phyloP scores from a whole-genome alignment of 2,888 invertebrate species.

The Cantharis rufa region DNA sequence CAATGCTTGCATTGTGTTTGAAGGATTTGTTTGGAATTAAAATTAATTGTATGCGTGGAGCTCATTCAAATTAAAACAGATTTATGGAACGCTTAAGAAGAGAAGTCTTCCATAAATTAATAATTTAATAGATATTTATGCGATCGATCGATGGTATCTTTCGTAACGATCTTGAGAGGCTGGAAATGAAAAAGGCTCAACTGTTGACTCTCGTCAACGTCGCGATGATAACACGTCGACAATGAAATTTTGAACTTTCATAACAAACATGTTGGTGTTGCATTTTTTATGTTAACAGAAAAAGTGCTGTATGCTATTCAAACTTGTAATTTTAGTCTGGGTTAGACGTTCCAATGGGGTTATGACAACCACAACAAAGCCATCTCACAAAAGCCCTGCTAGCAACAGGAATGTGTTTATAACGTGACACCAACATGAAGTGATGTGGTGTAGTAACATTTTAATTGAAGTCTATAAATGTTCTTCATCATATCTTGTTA shows the following conservation, averaged over 20 bases:
- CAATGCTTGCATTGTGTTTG: constrained; percentile 23
- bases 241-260: not conserved
- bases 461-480: constrained; percentile 18
- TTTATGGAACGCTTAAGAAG: constrained; percentile 19
- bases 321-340: constrained; percentile 16
- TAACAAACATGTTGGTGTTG: not conserved
- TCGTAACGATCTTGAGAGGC: not conserved
- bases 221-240: not conserved
- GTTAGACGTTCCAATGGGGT: constrained; percentile 16
- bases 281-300: constrained; percentile 11
- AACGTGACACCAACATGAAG: constrained; percentile 22
- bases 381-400: constrained; percentile 18
- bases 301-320: constrained; percentile 14
- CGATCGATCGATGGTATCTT: not conserved
- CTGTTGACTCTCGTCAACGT: not conserved
- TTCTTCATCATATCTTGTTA: constrained; percentile 8
- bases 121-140: constrained; percentile 7
- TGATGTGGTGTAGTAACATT: constrained; percentile 10
- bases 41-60: constrained; percentile 27
- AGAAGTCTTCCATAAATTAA: constrained; percentile 4
- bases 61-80: constrained; percentile 16
- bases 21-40: constrained; percentile 26
- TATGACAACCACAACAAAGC: constrained; percentile 23
- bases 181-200: not conserved
- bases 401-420: constrained; percentile 26